Evolutionary conservation across 2,797 vertebrate species (phyloP).

Genomic region (Acipenser ruthenus): DNA sequence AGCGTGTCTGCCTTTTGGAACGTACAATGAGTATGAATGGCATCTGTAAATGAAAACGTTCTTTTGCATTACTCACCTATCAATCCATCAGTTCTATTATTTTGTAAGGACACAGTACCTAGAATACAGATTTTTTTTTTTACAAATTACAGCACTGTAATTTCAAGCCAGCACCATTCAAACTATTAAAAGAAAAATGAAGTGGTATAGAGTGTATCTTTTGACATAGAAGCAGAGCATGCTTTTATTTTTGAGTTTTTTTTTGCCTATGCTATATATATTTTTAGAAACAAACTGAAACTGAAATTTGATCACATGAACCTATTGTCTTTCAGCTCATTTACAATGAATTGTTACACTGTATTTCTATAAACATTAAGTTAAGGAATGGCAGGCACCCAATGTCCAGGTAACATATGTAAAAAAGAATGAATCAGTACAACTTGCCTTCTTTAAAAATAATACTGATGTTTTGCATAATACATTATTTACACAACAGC

Average conservation of each 20-base stretch:
- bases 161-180: constrained; percentile 11
- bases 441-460: constrained; percentile 46
- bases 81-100: neutral
- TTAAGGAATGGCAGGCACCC: constrained; percentile 36
- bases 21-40: neutral
- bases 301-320: neutral
- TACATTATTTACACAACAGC: constrained; percentile 69
- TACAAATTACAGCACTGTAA: neutral
- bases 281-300: too few species aligned
- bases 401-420: constrained; percentile 36
- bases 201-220: constrained; percentile 11
- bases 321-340: too few species aligned
- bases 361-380: neutral
- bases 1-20: constrained; percentile 8
- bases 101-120: constrained; percentile 1
- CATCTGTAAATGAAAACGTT: constrained; percentile 2
- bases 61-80: constrained; percentile 3
- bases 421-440: constrained; percentile 44
- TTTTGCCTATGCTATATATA: neutral
- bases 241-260: neutral
- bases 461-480: constrained; percentile 64
- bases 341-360: constrained; percentile 2
- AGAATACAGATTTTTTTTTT: constrained; percentile 6
- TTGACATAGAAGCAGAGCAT: neutral
- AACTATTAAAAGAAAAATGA: constrained; percentile 7